A percentile compares a stretch with the other conserved stretches of the same genome.
phyloP scores from a whole-genome alignment of 2,797 vertebrate species.

The Aselliscus stoliczkanus region DNA sequence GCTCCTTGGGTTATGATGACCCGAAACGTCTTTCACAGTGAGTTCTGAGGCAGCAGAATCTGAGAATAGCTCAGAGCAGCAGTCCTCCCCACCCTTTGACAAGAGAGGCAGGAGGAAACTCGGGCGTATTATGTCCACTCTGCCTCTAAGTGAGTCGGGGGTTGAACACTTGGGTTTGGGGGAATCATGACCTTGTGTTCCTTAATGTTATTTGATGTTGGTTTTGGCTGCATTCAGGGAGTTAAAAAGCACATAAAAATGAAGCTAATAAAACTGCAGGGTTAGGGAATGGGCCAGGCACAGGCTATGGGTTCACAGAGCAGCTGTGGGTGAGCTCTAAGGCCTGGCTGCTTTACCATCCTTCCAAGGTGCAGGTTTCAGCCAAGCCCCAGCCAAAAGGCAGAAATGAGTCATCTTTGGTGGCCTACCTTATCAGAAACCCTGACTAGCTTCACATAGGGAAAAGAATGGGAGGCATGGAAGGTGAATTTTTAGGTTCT shows the following conservation, averaged over 20 bases:
- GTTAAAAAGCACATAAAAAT: constrained; percentile 66
- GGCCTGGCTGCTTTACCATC: neutral
- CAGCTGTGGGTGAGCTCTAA: constrained; percentile 41
- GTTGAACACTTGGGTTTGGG: neutral
- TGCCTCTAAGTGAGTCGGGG: constrained; percentile 13
- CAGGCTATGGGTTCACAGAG: constrained; percentile 41
- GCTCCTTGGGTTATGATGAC: constrained; percentile 70
- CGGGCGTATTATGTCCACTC: neutral
- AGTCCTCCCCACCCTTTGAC: constrained; percentile 3
- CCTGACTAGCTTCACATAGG: neutral
- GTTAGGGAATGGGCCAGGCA: constrained; percentile 29
- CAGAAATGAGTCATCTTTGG: constrained; percentile 8
- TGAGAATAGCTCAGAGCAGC: constrained; percentile 64
- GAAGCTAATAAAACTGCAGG: constrained; percentile 60
- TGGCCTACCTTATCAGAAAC: constrained; percentile 16
- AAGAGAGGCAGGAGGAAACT: neutral
- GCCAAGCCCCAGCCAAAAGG: neutral
- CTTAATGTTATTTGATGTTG: constrained; percentile 66
- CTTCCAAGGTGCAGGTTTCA: constrained; percentile 23
- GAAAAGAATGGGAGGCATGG: neutral
- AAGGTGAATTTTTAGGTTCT: neutral
- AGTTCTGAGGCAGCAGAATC: constrained; percentile 47
- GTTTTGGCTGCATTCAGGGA: constrained; percentile 63
- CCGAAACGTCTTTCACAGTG: constrained; percentile 55
- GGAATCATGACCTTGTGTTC: constrained; percentile 66